Conservation (phyloP, 2,113 vertebrate genomes). For the Saiga tatarica region DNA sequence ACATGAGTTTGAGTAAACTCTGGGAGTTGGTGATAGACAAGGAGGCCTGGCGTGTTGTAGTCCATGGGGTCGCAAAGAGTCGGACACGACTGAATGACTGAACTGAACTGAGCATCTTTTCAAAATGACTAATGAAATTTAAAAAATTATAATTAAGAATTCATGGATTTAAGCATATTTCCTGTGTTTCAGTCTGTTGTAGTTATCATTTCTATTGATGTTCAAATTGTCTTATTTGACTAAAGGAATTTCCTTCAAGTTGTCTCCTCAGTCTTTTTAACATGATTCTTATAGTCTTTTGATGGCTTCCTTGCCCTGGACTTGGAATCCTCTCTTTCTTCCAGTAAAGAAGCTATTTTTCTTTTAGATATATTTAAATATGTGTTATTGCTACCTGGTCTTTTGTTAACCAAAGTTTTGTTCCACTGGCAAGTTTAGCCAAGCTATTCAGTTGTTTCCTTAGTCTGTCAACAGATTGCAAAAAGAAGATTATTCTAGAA, state of each 20-base stretch:
- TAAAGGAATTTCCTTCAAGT: background rate
- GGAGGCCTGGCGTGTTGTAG: background rate
- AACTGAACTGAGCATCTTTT: background rate
- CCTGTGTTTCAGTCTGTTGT: background rate
- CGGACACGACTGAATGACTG: background rate
- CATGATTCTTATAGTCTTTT: background rate
- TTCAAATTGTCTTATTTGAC: background rate
- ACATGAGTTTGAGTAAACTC: background rate
- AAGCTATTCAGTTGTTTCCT: slow-evolving; percentile 21
- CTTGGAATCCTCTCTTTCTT: background rate
- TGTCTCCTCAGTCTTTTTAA: slow-evolving; percentile 24
- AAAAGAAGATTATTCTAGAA: slow-evolving; percentile 5
- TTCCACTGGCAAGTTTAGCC: slow-evolving; percentile 2
- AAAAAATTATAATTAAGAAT: background rate
- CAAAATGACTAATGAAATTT: background rate
- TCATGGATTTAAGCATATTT: slow-evolving; percentile 10
- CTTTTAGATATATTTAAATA: slow-evolving; percentile 31
- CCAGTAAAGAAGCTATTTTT: slow-evolving; percentile 11
- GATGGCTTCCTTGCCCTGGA: background rate
- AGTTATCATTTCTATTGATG: background rate
- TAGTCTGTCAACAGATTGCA: background rate
- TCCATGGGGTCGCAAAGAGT: background rate
- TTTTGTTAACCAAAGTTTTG: slow-evolving; percentile 26
- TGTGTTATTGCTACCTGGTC: background rate
- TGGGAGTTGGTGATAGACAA: background rate